Evolutionary conservation across 2,113 vertebrate species (phyloP).

Genomic region (Chaenogobius annularis): DNA sequence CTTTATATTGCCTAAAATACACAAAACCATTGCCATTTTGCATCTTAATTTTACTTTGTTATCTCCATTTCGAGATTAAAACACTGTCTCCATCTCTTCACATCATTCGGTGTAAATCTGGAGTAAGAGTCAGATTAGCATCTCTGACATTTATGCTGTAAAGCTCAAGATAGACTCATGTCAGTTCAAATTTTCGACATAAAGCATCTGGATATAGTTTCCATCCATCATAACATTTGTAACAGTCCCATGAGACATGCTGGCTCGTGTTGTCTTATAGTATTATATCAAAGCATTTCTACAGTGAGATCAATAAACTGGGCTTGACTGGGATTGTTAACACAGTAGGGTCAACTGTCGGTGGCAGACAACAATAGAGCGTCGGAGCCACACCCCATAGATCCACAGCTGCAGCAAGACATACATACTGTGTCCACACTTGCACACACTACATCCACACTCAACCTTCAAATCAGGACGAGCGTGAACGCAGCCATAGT

Average conservation of each 20-base stretch:
- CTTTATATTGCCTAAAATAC: too few relatives aligned
- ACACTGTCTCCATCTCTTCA: too few relatives aligned
- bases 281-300: neutral
- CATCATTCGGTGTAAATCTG: too few relatives aligned
- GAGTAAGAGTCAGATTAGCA: neutral
- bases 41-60: too few relatives aligned
- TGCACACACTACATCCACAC: neutral
- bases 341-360: neutral
- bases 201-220: neutral
- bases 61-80: too few relatives aligned
- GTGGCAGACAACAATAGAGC: conserved; percentile 3
- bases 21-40: too few relatives aligned
- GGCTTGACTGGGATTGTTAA: conserved; percentile 6
- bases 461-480: neutral
- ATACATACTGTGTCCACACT: neutral
- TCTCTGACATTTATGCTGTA: neutral
- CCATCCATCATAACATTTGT: neutral
- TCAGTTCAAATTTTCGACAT: neutral
- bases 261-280: neutral
- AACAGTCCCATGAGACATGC: neutral
- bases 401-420: neutral
- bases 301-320: neutral
- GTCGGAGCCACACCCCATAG: neutral
- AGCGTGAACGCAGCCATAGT: neutral
- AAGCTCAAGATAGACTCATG: neutral